phyloP scores from a whole-genome alignment of 2,797 vertebrate genomes.

The Schizothorax lantsangensis region DNA sequence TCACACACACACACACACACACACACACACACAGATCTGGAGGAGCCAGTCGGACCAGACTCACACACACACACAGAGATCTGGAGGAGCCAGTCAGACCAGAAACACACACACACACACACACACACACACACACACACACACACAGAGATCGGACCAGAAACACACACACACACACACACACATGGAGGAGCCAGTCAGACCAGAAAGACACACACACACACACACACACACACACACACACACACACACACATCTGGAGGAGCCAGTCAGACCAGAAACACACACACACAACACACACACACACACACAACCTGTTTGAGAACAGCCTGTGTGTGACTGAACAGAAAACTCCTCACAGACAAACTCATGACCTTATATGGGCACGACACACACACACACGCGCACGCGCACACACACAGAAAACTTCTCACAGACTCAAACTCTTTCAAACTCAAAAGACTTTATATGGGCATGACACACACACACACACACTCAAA shows the following conservation, averaged over 20 bases:
- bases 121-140: too few species aligned
- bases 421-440: too few species aligned
- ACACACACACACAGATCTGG: neutral
- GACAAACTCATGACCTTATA: conserved; percentile 6
- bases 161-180: neutral
- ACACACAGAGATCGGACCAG: neutral
- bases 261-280: neutral
- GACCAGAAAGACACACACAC: too few species aligned
- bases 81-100: too few species aligned
- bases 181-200: too few species aligned
- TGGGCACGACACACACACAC: neutral
- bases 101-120: conserved; percentile 7
- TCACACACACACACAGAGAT: too few species aligned
- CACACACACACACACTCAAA: neutral
- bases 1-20: too few species aligned
- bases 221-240: too few species aligned
- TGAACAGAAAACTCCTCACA: neutral
- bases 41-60: neutral
- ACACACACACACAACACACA: too few species aligned
- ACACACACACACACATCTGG: neutral
- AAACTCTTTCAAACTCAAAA: too few species aligned
- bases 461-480: too few species aligned
- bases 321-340: neutral
- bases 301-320: neutral
- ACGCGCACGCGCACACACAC: too few species aligned